Evolutionary conservation across 2,113 vertebrate species (phyloP).

Genomic region (Trochalopteron elliotii): DNA sequence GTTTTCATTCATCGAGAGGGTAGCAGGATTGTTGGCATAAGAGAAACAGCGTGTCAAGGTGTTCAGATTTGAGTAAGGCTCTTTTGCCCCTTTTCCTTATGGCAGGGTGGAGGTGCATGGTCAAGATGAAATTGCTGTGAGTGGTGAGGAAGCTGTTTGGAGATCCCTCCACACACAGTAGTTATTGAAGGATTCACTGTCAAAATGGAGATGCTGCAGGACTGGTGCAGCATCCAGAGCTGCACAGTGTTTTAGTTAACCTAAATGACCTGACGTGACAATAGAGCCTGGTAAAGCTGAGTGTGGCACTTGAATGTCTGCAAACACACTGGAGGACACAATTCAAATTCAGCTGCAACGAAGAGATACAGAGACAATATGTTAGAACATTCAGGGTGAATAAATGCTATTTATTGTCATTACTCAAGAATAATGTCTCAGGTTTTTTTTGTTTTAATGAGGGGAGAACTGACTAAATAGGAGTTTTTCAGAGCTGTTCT

Average conservation of each 20-base stretch:
- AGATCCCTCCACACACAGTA: background rate
- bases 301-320: background rate
- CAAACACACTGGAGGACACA: background rate
- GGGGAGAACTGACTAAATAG: background rate
- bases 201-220: background rate
- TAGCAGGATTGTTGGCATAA: background rate
- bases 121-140: background rate
- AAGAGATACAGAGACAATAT: background rate
- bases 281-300: background rate
- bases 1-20: background rate
- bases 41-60: rapidly evolving
- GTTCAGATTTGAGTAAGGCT: background rate
- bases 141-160: background rate
- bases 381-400: background rate
- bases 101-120: background rate
- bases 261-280: background rate
- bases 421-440: background rate
- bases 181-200: background rate
- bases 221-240: background rate
- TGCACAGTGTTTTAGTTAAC: background rate
- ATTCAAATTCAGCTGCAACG: background rate
- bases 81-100: background rate
- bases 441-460: background rate
- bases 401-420: background rate
- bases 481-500: background rate